Base-by-base conservation (phyloP, 1,140 invertebrate species). In the Plutomurus gul region DNA sequence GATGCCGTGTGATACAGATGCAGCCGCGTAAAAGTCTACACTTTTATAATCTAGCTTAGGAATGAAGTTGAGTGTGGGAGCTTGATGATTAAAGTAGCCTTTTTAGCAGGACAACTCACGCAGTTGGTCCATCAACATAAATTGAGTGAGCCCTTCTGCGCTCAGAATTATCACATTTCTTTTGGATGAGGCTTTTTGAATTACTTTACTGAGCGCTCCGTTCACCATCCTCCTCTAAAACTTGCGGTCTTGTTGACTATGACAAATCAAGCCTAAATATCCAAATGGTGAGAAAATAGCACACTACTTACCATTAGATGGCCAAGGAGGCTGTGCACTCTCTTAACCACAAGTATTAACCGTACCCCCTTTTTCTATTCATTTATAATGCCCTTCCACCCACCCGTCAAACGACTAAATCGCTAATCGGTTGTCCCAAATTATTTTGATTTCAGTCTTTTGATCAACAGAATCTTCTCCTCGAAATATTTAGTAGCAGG, bases 141-240 rank as follows among this genome's bases (percentile, higher is more conserved):
- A 33, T 65, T 65, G 56, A 65, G 25, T 65, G 36, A 65, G 25
- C 27, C 56, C 56, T 36, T 65, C 56, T 65, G 56, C 36, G 56
- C 36, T 25, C 27, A 36, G 56, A 65, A 65, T 65, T 65, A 65
- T 65, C 56, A 33, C 56, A 65, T 65, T 65, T 65, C 22, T 33
- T 65, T 65, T 65, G 56, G 56, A 65, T 65, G 25, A 65, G 56
- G 16, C 56, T 65, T 30, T 65, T 65, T 65, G 22, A 65, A 65
- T 65, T 25, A 65, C 30, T 65, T 30, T 11, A 65, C 56, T 65
- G n/a, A 65, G 27, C 27, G 30, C 56, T 33, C 56, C 36, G 25
- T 51, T 51, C 47, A 51, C 47, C 27, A 18, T 65, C 56, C 30
- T 33, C 56, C 6, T 30, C 36, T 10, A 11, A 65, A 4, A 5